A percentile compares a stretch with the other conserved stretches of the same genome.
These are phyloP conservation scores for Aphelenchoides besseyi DNA, from an alignment of 1,140 invertebrate species.

Conservation along the genomic window DNA sequence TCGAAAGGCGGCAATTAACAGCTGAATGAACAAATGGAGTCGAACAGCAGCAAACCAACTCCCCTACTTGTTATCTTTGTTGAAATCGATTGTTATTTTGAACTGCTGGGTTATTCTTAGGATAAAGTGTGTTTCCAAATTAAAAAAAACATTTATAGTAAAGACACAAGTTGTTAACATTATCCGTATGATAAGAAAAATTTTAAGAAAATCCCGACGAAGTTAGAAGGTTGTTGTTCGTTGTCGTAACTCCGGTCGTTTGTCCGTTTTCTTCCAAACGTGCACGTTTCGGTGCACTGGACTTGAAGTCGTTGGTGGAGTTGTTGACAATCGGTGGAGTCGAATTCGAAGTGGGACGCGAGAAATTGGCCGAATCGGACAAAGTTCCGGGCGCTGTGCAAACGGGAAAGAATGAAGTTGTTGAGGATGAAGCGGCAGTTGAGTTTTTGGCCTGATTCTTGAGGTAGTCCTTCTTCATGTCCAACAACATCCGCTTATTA, in stretches of 20 bases:
- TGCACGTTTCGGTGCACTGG: not conserved
- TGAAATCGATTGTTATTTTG: not conserved
- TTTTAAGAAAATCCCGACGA: too few species aligned
- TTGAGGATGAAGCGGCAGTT: too few species aligned
- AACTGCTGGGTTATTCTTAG: not conserved
- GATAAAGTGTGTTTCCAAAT: not conserved
- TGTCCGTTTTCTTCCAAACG: not conserved
- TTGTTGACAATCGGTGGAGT: too few species aligned
- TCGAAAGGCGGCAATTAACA: constrained; percentile 37
- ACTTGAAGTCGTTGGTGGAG: not conserved
- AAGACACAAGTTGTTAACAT: too few species aligned
- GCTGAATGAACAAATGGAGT: too few species aligned
- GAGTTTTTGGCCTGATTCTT: too few species aligned
- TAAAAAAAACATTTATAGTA: not conserved
- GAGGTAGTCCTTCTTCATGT: not conserved
- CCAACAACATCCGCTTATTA: not conserved
- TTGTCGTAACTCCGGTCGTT: not conserved
- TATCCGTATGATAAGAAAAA: too few species aligned
- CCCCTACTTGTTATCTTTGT: not conserved
- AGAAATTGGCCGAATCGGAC: too few species aligned
- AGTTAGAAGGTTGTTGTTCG: not conserved
- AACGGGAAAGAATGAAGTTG: too few species aligned
- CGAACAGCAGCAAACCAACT: not conserved
- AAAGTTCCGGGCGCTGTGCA: too few species aligned
- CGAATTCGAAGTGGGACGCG: too few species aligned